Evolutionary conservation across 2,888 invertebrate species (phyloP), one percentile per base, ranked within the genome.

Genomic region (Caenorhabditis wallacei): DNA sequence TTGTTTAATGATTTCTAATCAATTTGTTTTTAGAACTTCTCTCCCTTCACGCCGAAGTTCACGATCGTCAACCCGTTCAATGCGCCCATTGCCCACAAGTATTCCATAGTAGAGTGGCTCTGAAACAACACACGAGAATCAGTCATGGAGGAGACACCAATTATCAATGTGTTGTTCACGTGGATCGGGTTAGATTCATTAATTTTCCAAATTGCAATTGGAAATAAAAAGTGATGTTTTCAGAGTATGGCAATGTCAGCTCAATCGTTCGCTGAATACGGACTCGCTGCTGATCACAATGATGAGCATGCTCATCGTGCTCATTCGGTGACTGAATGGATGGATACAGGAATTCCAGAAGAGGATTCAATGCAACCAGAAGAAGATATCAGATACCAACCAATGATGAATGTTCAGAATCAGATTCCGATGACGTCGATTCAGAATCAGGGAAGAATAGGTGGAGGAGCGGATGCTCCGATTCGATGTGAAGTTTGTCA

Each of bases 401-500:
- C 46, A 13, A n/a, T 22, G 56, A 18, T 16, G 40, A n/a, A n/a
- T n/a, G n/a, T 43, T 43, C 43, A 43, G 43, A 10, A 43, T 43
- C 43, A 30, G 30, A n/a, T n/a, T n/a, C 48, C 46, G 7, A n/a
- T 22, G 56, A 18, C 10, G 40, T n/a, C n/a, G n/a, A n/a, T n/a
- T n/a, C n/a, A 35, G 4, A 35, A 61, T 24, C 59, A 37, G 20
- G 43, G 20, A 18, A 13, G 40, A 5, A 18, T 22, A 5, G 24
- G 18, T 56, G 51, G 54, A 30, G 53, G 10, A n/a, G 40, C 11
- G n/a, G 30, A 72, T 24, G 16, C 54, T 7, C 71, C 80, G 22
- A 57, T 80, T 30, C 66, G 87, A 43, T 87, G 87, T 56, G 79
- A 78, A 48, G 72, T 87, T 13, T 87, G 87, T 51, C 68, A 74